Base-by-base conservation (phyloP, 1,140 invertebrate species). In the Teleopsis dalmanni region DNA sequence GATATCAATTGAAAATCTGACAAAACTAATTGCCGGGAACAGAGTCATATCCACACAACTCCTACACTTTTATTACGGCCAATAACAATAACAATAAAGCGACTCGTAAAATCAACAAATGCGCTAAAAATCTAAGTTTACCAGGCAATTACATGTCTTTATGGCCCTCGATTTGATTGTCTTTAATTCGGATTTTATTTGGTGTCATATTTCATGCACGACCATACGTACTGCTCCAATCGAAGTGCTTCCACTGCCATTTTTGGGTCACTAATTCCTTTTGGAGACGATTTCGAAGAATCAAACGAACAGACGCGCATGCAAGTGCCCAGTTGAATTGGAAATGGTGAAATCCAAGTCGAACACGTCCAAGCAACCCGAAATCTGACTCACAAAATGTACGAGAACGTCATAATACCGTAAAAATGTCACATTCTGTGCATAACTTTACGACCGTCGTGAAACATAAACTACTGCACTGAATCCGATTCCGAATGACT, bases 371-470 rank as follows among this genome's bases (percentile, higher is more conserved):
- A 10, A 14, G 34, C 34, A 18, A 21, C 21, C 14, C 23, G 16
- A 29, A 8, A 25, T 31, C 21, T 21, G 29, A 29, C 16, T 13
- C 48, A 50, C n/a, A n/a, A n/a, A n/a, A n/a, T n/a, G n/a, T n/a
- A n/a, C n/a, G n/a, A n/a, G n/a, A 44, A 44, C 41, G 36, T 46
- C 42, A 40, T 45, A 50, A 50, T 51, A 43, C 48, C 50, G 43
- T 52, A 52, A 52, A 52, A 52, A 47, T 48, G 50, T 52, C 50
- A 48, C 50, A 52, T 48, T 52, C 40, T 44, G 50, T 52, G 38
- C 50, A 52, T 52, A 52, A 52, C 45, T 52, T 52, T 52, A 52
- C 46, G 50, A 47, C 19, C 26, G 50, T 34, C 29, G 27, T 35
- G 21, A 47, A 36, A 26, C 48, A 50, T 50, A 50, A 50, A 50